Evolutionary conservation across 2,888 invertebrate genomes (phyloP).

Genomic region (Papilio protenor): DNA sequence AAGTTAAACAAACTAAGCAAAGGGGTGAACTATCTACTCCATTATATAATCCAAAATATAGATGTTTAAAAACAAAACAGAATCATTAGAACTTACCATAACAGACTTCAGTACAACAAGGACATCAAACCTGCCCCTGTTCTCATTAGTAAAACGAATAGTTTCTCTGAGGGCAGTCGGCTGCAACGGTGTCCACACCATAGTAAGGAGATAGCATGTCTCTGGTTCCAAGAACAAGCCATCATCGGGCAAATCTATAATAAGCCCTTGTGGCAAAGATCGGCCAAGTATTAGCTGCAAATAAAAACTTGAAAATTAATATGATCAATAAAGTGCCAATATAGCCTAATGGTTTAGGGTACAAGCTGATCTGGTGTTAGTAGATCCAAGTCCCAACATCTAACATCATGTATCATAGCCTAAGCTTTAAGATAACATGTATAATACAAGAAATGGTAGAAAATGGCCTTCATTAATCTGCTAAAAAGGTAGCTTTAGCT

Average conservation of each 20-base stretch:
- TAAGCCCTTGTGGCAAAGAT: slow-evolving; percentile 82
- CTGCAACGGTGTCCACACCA: slow-evolving; percentile 87
- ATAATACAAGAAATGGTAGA: no score
- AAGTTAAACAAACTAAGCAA: no score
- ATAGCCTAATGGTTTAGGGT: neutral
- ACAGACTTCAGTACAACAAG: slow-evolving; percentile 85
- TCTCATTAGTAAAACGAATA: slow-evolving; percentile 86
- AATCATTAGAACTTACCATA: slow-evolving; percentile 61
- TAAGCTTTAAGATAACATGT: no score
- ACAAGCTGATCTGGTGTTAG: neutral
- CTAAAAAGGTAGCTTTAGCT: no score
- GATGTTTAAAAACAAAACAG: neutral
- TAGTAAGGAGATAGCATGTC: slow-evolving; percentile 80
- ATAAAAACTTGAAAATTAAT: neutral
- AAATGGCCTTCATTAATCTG: no score
- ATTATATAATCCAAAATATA: no score
- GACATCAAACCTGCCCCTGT: slow-evolving; percentile 87
- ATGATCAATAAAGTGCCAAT: neutral
- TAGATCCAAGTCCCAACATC: neutral
- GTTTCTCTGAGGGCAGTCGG: slow-evolving; percentile 86
- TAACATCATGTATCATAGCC: no score
- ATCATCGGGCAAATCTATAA: slow-evolving; percentile 83
- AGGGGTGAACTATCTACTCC: no score
- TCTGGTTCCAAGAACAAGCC: slow-evolving; percentile 81
- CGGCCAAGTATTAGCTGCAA: slow-evolving; percentile 71